Evolutionary conservation across 2,888 invertebrate species (phyloP).

Genomic region (Lycia hirtaria): DNA sequence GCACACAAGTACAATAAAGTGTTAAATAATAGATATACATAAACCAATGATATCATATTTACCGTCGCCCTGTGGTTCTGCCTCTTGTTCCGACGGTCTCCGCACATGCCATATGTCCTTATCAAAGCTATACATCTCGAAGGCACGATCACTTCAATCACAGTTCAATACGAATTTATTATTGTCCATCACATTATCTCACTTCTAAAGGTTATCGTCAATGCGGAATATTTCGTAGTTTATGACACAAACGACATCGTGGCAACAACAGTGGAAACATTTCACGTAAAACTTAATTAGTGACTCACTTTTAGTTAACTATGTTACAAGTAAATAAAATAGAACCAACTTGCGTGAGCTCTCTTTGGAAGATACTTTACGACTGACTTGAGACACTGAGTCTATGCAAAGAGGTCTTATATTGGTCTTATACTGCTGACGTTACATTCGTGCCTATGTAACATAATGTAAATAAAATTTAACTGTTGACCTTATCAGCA

Average conservation of each 20-base stretch:
- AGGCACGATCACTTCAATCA: constrained; percentile 29
- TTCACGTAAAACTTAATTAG: background rate
- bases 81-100: constrained; percentile 55
- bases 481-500: constrained; percentile 4
- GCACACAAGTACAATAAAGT: background rate
- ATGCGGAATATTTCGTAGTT: constrained; percentile 15
- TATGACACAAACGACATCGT: constrained; percentile 27
- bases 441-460: background rate
- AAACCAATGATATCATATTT: constrained; percentile 45
- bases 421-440: background rate
- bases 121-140: constrained; percentile 77
- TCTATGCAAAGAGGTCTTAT: background rate
- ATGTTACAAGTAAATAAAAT: too few relatives aligned
- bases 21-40: background rate
- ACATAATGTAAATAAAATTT: background rate
- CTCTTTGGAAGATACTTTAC: background rate
- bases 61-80: constrained; percentile 48
- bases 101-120: constrained; percentile 80
- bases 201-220: constrained; percentile 31
- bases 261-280: constrained; percentile 21
- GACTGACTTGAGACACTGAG: background rate
- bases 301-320: too few relatives aligned
- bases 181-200: constrained; percentile 25
- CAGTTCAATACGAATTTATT: constrained; percentile 4
- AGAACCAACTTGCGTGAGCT: background rate